Base-by-base conservation (phyloP, 2,888 invertebrate species). In the Stratiomys singularior region DNA sequence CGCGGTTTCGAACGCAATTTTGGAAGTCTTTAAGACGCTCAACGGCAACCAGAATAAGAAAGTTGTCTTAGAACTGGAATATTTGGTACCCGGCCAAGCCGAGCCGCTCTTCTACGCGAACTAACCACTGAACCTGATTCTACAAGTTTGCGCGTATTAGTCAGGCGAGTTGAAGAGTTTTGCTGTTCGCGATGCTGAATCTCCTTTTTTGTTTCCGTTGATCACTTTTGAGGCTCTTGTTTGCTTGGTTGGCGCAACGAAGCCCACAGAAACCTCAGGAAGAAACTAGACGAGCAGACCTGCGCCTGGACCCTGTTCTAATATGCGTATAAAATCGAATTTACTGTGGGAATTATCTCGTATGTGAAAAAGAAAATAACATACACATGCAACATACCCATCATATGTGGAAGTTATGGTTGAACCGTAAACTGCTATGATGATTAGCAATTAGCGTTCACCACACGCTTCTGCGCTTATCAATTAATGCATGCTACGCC, bases 41-140 rank as follows among this genome's bases (percentile, higher is more conserved):
- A 30, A 28, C 37, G 37, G 52, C 27, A 63, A 47, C 76, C 64
- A 64, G 76, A 64, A 76, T 76, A 76, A 76, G 76, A 76, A 76
- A 76, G 76, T 76, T 76, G 76, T 76, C 76, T 76, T 76, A 76
- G 76, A 76, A 76, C 76, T 76, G 76, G 76, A 76, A 76, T 76
- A 28, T 76, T 76, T 47, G 76, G 64, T 64, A 37, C 21, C 60
- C 23, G 37, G 60, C 37, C 74, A 52, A 56, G 18, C 25, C 21
- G 30, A 25, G 46, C 46, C n/a, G 46, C 58, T 18, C 56, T 56
- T 56, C 72, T 58, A 58, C 30, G 18, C 23, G 60, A 58, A 37
- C 74, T 58, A 58, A 30, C 74, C 74, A 7, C 58, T 23, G 74
- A 30, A 37, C 74, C 74, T 37, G 58, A 58, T 74, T 23, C 74